Evolutionary conservation across 2,888 invertebrate genomes (phyloP).

Genomic region (Morpho achilles): DNA sequence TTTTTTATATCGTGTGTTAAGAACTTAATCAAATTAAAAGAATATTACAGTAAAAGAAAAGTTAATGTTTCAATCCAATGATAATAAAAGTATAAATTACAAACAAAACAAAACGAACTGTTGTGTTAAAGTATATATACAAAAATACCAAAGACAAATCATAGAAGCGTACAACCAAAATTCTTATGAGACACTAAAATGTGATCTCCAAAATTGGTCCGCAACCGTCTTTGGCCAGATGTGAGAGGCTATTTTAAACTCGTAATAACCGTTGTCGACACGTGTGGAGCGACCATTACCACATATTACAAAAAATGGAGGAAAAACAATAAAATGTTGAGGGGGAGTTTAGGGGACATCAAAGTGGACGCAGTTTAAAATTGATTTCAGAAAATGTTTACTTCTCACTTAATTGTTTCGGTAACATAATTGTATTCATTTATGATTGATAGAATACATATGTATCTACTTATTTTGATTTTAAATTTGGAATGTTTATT

Average conservation of each 20-base stretch:
- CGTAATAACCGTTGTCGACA: conserved; percentile 75
- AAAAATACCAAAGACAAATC: background rate
- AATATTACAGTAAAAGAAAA: no score
- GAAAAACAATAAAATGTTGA: conserved; percentile 71
- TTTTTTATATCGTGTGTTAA: no score
- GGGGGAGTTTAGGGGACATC: conserved; percentile 44
- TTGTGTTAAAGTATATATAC: no score
- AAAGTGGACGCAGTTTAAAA: conserved; percentile 62
- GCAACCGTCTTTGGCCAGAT: conserved; percentile 45
- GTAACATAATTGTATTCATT: no score
- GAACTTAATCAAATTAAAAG: no score
- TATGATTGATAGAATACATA: no score
- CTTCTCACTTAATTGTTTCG: background rate
- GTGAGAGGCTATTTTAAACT: conserved; percentile 76
- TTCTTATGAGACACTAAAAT: conserved; percentile 39
- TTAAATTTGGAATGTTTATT: no score
- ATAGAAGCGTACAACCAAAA: conserved; percentile 10
- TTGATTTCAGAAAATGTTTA: conserved; percentile 44
- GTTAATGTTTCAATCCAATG: no score
- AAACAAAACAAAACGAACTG: conserved; percentile 10
- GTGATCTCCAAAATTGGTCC: conserved; percentile 60
- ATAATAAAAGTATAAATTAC: background rate
- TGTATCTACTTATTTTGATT: no score
- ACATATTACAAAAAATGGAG: conserved; percentile 77
- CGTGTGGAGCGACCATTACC: conserved; percentile 77